Evolutionary conservation across 2,113 vertebrate species (phyloP).

Genomic region (Zosterops hypoxanthus): DNA sequence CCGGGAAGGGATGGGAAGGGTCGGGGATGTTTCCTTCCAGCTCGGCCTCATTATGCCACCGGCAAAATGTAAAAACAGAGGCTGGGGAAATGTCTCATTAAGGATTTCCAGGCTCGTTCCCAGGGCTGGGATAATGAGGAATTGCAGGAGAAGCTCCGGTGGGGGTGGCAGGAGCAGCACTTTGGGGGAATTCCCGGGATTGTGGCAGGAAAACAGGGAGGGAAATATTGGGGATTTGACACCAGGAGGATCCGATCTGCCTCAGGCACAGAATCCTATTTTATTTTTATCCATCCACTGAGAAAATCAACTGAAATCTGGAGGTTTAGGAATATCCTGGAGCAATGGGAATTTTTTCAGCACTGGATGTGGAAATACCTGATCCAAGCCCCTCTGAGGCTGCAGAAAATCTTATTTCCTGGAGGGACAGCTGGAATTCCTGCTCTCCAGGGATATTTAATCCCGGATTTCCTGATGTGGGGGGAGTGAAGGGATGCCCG

Average conservation of each 20-base stretch:
- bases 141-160: conserved; percentile 44
- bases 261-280: background rate
- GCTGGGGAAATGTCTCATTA: conserved; percentile 79
- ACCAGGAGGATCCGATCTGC: background rate
- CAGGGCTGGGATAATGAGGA: conserved; percentile 65
- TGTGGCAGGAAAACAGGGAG: background rate
- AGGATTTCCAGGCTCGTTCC: conserved; percentile 68
- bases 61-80: conserved; percentile 76
- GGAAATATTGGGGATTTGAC: background rate
- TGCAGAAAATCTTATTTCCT: too few relatives aligned
- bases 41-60: conserved; percentile 74
- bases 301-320: too few relatives aligned
- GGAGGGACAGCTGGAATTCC: too few relatives aligned
- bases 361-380: too few relatives aligned
- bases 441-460: too few relatives aligned
- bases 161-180: conserved; percentile 1
- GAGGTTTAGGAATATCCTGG: too few relatives aligned
- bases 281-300: too few relatives aligned
- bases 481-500: too few relatives aligned
- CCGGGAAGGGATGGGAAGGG: conserved; percentile 68
- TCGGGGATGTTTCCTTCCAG: conserved; percentile 68
- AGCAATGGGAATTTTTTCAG: too few relatives aligned
- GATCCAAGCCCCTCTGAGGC: too few relatives aligned
- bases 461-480: too few relatives aligned
- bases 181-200: conserved; percentile 15